Conservation (phyloP, 2,888 invertebrate species). For the Callosobruchus maculatus region DNA sequence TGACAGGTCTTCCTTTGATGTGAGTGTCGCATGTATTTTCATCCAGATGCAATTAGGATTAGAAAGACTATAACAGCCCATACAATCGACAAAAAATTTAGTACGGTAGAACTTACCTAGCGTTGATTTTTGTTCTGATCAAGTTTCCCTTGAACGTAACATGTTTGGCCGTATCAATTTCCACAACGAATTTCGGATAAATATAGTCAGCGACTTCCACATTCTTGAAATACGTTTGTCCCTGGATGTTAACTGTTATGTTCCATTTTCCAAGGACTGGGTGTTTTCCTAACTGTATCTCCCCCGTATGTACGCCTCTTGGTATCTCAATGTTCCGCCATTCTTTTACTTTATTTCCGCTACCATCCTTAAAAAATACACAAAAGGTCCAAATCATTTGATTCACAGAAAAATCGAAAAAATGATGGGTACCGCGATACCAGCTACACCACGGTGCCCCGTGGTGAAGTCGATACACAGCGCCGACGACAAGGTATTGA, state of each 20-base stretch:
- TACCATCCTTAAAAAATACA: conserved; percentile 67
- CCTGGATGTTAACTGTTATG: conserved; percentile 64
- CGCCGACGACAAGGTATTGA: no score
- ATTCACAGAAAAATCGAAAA: no score
- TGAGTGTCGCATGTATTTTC: no score
- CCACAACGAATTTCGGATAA: conserved; percentile 89
- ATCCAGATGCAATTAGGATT: no score
- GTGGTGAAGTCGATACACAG: no score
- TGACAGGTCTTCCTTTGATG: no score
- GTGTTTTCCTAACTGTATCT: conserved; percentile 72
- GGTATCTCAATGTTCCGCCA: conserved; percentile 66
- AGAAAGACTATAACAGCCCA: background rate
- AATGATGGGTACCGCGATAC: no score
- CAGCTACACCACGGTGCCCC: no score
- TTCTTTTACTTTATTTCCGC: conserved; percentile 78
- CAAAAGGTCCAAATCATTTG: no score
- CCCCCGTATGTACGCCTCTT: conserved; percentile 72
- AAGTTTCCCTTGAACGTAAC: conserved; percentile 76
- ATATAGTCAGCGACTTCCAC: conserved; percentile 88
- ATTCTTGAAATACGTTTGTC: conserved; percentile 57
- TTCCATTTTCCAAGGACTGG: conserved; percentile 88
- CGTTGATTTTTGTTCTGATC: conserved; percentile 73
- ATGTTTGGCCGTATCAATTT: conserved; percentile 77
- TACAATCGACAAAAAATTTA: background rate
- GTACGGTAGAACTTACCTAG: conserved; percentile 61